Conservation (phyloP, 2,888 invertebrate genomes). For the Euproctis similis region DNA sequence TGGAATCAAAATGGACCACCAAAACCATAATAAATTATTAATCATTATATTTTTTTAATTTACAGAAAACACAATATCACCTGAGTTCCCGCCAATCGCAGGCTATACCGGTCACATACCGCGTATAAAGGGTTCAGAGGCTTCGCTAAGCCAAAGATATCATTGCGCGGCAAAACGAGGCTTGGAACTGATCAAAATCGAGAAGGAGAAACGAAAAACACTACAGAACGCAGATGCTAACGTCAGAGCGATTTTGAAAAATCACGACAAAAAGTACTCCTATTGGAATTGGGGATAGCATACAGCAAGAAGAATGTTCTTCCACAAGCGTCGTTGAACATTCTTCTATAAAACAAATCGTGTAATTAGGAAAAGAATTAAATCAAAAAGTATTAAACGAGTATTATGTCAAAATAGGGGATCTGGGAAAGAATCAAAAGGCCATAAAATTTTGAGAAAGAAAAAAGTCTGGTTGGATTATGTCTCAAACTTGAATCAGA, state of each 20-base stretch:
- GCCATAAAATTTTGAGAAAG: too few species aligned
- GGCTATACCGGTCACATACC: slow-evolving; percentile 85
- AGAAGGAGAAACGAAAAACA: slow-evolving; percentile 66
- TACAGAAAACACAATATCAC: slow-evolving; percentile 78
- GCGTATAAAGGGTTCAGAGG: slow-evolving; percentile 79
- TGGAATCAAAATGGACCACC: too few species aligned
- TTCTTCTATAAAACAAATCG: slow-evolving; percentile 64
- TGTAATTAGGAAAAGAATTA: too few species aligned
- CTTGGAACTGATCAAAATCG: slow-evolving; percentile 74
- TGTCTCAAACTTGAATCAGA: too few species aligned
- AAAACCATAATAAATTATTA: too few species aligned
- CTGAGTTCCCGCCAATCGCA: slow-evolving; percentile 82
- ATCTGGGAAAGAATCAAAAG: too few species aligned
- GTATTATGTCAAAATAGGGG: too few species aligned
- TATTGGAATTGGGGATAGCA: slow-evolving; percentile 75
- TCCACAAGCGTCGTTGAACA: slow-evolving; percentile 60
- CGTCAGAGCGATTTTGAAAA: slow-evolving; percentile 55
- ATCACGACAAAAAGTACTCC: slow-evolving; percentile 57
- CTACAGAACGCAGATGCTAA: slow-evolving; percentile 52
- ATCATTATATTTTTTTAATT: slow-evolving; percentile 17
- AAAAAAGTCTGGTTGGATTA: too few species aligned
- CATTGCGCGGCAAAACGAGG: slow-evolving; percentile 80
- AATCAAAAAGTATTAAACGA: too few species aligned
- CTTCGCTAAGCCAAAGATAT: slow-evolving; percentile 81
- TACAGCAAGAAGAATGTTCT: slow-evolving; percentile 74